Evolutionary conservation across 1,140 invertebrate species (phyloP).

Genomic region (Drosophila biarmipes): DNA sequence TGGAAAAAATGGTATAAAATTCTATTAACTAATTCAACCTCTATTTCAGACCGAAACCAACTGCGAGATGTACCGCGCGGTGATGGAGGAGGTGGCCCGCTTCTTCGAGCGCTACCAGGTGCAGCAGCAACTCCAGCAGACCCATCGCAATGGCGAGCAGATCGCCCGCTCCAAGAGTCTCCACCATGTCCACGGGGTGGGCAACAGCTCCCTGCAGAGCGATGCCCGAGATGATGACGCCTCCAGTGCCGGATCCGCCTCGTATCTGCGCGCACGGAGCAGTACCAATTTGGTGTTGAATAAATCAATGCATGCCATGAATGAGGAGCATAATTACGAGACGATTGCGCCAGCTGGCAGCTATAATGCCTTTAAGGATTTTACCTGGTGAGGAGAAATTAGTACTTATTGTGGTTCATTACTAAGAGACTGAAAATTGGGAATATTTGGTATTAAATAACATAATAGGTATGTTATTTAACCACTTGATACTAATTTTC

Average conservation of each 20-base stretch:
- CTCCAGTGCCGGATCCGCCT: slow-evolving; percentile 27
- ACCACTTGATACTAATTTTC: too few species aligned
- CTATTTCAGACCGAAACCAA: slow-evolving; percentile 88
- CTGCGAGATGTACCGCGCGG: slow-evolving; percentile 91
- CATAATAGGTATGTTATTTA: too few species aligned
- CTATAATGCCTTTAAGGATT: slow-evolving; percentile 85
- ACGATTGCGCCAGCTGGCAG: slow-evolving; percentile 69
- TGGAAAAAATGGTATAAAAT: too few species aligned
- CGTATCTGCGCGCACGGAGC: slow-evolving; percentile 83
- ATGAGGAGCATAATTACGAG: slow-evolving; percentile 74
- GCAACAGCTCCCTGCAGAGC: slow-evolving; percentile 36
- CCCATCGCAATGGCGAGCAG: slow-evolving; percentile 55
- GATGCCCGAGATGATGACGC: slow-evolving; percentile 69
- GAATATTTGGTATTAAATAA: too few species aligned
- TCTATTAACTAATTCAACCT: not conserved
- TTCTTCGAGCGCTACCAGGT: slow-evolving; percentile 89
- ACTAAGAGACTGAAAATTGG: not conserved
- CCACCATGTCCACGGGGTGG: slow-evolving; percentile 85
- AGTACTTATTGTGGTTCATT: not conserved
- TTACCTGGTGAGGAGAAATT: slow-evolving; percentile 84
- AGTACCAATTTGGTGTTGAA: slow-evolving; percentile 78
- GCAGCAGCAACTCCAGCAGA: slow-evolving; percentile 51
- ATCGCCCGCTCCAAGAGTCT: slow-evolving; percentile 85
- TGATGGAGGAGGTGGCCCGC: slow-evolving; percentile 91
- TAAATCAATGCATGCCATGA: slow-evolving; percentile 70